These are phyloP conservation scores for Pocillopora verrucosa DNA, from an alignment of 64 coral and sea anemone species.

Conservation along the genomic window DNA sequence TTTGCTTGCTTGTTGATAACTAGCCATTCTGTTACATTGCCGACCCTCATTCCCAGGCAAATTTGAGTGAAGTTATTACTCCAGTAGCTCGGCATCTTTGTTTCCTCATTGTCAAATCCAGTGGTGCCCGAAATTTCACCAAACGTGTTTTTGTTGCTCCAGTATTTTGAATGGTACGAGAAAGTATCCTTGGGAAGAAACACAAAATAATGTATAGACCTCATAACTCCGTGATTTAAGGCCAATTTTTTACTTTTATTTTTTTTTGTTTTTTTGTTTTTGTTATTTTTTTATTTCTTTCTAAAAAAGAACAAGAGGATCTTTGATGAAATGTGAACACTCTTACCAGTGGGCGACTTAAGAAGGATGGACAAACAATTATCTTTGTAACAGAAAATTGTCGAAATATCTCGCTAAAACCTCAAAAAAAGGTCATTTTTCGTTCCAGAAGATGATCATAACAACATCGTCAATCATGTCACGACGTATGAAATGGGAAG, in stretches of 20 bases:
- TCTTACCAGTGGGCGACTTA: no score
- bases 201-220: background rate
- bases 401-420: no score
- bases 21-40: background rate
- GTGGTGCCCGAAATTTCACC: background rate
- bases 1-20: background rate
- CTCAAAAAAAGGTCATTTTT: no score
- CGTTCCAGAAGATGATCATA: no score
- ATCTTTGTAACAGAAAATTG: no score
- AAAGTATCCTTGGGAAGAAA: constrained; percentile 43
- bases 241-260: no score
- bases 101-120: constrained; percentile 5
- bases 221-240: no score
- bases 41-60: constrained; percentile 47
- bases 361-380: no score
- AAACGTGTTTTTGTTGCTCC: constrained; percentile 6
- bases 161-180: background rate
- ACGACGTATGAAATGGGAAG: background rate
- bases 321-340: no score
- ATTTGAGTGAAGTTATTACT: constrained; percentile 13
- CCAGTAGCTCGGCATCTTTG: constrained; percentile 37
- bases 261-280: no score
- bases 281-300: no score
- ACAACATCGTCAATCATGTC: no score
- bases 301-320: background rate